Conservation (phyloP, 2,113 vertebrate genomes). For the Ramphastos sulfuratus region DNA sequence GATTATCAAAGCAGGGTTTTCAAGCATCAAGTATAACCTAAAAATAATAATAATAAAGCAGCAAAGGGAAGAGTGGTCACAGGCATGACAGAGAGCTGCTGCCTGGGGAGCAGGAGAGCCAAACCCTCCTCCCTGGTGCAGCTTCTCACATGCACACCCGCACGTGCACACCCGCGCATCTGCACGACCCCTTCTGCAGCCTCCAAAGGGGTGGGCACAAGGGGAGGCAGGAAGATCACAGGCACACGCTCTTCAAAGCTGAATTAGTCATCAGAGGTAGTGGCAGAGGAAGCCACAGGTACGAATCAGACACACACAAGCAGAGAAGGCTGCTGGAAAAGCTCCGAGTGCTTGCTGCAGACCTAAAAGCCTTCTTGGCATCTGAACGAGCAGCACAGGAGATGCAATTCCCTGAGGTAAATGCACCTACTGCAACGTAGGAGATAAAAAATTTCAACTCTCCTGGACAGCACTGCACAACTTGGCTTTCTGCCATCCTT, state of each 20-base stretch:
- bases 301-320: constrained; percentile 29
- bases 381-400: accelerated
- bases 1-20: constrained; percentile 13
- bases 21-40: not conserved
- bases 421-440: not conserved
- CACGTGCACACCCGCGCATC: not conserved
- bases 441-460: not conserved
- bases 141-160: not conserved
- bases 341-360: not conserved
- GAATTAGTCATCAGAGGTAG: constrained; percentile 41
- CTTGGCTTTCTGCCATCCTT: not conserved
- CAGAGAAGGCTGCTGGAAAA: not conserved
- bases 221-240: constrained; percentile 50
- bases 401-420: constrained; percentile 3
- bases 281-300: constrained; percentile 45
- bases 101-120: not conserved
- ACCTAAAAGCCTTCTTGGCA: not conserved
- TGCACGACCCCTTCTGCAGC: not conserved
- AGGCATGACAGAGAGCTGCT: not conserved
- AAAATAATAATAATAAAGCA: constrained; percentile 37
- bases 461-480: not conserved
- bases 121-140: not conserved
- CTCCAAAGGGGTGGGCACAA: not conserved
- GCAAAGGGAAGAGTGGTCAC: not conserved
- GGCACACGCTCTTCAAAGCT: constrained; percentile 20